Evolutionary conservation across 1,140 invertebrate species (phyloP), one percentile per base, ranked within the genome.

Genomic region (Leptopilina boulardi): DNA sequence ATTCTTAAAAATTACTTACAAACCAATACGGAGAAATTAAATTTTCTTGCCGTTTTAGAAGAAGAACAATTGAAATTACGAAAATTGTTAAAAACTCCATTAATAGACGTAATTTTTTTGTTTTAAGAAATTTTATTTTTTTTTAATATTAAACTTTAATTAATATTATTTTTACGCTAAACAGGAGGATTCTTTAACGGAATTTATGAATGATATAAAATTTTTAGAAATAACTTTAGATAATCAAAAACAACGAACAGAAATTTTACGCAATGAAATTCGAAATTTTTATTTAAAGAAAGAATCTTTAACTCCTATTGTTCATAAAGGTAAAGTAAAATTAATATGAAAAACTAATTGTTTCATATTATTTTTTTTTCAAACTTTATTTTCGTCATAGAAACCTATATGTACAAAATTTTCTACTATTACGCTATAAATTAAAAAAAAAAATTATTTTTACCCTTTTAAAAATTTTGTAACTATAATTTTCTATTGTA

Each of bases 1-100:
- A 75, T 89, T 75, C 76, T 93, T 73, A 84, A 91, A 77, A 81
- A 90, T 81, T 83, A 91, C 19, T 91, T 93, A 2, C 88, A 89
- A 71, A 88, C 91, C 41, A 93, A 93, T 77, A 93, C 93, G 0
- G 90, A 93, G 72, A 93, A 92, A 76, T 79, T 93, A n/a, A 93
- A 92, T 79, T 87, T 94, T 10, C 51, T 94, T 1, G 90, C 91
- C 0, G 85, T 93, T 26, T 84, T 94, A n/a, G 90, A 91, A 41
- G 92, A 92, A 72, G 93, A 94, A 81, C 91, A 92, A 76, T 85
- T 88, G 1, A 89, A 92, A 54, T 82, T 94, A 2, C 79, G 82
- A 1, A 87, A 89, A 73, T 47, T 92, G 10, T 74, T 92, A 10
- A 85, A 91, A 15, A 73, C 54, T n/a, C 72, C 79, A 4, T 72